Percentiles rank a stretch among this genome's conserved stretches.
Conservation (phyloP, 2,113 vertebrate species). For the Cepphus grylle region DNA sequence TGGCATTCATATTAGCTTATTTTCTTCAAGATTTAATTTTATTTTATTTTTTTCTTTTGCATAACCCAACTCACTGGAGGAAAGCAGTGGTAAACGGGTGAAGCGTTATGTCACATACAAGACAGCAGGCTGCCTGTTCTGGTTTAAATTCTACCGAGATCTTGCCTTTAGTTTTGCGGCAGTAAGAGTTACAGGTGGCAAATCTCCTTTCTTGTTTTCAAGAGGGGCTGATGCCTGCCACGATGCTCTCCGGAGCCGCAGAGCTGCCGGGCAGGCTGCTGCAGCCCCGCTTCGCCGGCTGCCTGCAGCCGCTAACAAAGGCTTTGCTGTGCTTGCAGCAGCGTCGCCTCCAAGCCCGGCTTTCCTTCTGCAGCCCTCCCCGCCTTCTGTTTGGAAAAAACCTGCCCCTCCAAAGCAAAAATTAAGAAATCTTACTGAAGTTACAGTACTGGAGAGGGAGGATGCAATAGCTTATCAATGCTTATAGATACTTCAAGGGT, state of each 20-base stretch:
- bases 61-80: not conserved
- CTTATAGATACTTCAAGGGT: too few relatives aligned
- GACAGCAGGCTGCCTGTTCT: not conserved
- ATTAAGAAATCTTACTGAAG: not conserved
- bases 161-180: not conserved
- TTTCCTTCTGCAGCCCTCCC: not conserved
- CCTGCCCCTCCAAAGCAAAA: not conserved
- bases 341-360: fast-evolving
- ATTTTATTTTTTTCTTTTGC: not conserved
- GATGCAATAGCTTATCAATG: not conserved
- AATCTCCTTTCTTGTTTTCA: not conserved
- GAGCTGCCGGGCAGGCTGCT: not conserved
- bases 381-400: not conserved
- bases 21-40: not conserved
- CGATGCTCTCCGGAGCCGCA: not conserved
- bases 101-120: not conserved
- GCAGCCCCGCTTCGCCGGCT: fast-evolving
- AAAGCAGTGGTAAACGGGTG: not conserved
- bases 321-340: not conserved
- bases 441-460: not conserved
- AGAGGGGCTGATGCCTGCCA: fast-evolving
- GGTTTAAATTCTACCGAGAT: not conserved
- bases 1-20: not conserved
- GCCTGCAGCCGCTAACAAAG: not conserved
- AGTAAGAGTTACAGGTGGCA: not conserved